phyloP scores from a whole-genome alignment of 35 echinoderm and acorn worm genomes.

The Ophiothrix spiculata region DNA sequence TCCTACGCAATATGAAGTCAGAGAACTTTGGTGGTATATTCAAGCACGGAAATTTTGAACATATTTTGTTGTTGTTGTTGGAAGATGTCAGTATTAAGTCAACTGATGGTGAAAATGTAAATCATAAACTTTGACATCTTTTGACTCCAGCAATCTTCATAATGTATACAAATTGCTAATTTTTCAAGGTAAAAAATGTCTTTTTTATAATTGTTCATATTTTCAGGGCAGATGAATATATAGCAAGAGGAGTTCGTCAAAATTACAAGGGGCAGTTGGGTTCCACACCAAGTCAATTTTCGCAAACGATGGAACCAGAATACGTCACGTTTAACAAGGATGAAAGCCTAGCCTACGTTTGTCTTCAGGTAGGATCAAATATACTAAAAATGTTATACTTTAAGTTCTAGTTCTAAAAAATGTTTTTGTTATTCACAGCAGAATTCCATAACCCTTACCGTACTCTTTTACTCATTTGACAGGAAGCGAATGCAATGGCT shows the following conservation, averaged over 20 bases:
- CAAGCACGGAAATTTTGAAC: too few species aligned
- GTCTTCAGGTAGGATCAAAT: slow-evolving; percentile 63
- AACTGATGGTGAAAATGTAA: too few species aligned
- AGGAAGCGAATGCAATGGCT: slow-evolving; percentile 89
- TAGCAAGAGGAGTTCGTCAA: slow-evolving; percentile 50
- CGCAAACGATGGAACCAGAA: slow-evolving; percentile 91
- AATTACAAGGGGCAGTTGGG: slow-evolving; percentile 67
- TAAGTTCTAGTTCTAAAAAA: too few species aligned
- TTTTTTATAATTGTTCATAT: not conserved
- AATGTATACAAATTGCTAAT: not conserved
- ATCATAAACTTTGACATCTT: not conserved
- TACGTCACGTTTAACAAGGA: slow-evolving; percentile 67
- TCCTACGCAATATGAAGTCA: too few species aligned
- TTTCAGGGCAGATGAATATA: slow-evolving; percentile 56
- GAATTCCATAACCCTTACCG: not conserved
- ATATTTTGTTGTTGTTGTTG: too few species aligned
- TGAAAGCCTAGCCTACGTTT: slow-evolving; percentile 66
- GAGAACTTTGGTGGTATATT: too few species aligned
- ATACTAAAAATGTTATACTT: not conserved
- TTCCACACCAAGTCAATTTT: slow-evolving; percentile 24
- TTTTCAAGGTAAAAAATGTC: not conserved
- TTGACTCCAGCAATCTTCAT: not conserved
- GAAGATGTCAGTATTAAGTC: too few species aligned
- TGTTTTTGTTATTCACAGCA: too few species aligned
- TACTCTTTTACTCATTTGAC: not conserved